Conservation (phyloP, 2,113 vertebrate genomes). For the Cyprinodon tularosa region DNA sequence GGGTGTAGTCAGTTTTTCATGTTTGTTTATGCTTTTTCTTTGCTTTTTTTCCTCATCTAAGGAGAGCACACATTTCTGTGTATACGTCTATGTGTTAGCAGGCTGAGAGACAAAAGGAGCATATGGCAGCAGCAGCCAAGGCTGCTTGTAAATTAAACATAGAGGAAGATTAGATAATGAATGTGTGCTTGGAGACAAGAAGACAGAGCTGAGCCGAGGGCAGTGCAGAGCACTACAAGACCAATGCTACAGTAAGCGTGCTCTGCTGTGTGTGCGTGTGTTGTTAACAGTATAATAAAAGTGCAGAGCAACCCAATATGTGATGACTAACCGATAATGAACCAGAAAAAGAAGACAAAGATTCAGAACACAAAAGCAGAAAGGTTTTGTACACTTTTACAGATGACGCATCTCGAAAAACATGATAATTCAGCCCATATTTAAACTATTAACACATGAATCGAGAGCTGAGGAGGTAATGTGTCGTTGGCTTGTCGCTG, state of each 20-base stretch:
- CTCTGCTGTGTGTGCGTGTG: background rate
- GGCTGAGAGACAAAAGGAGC: slow-evolving; percentile 83
- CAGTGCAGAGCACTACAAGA: slow-evolving; percentile 48
- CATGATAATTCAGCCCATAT: background rate
- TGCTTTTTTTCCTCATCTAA: slow-evolving; percentile 29
- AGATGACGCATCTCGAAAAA: slow-evolving; percentile 11
- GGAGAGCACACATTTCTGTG: slow-evolving; percentile 29
- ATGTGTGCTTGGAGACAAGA: slow-evolving; percentile 79
- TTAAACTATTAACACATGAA: slow-evolving; percentile 3
- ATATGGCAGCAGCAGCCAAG: slow-evolving; percentile 85
- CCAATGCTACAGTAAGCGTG: slow-evolving; percentile 17
- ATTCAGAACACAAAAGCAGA: background rate
- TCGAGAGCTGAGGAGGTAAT: slow-evolving; percentile 49
- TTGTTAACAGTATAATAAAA: slow-evolving; percentile 41
- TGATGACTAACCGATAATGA: slow-evolving; percentile 15
- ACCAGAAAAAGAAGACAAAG: slow-evolving; percentile 12
- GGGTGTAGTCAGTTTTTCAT: slow-evolving; percentile 48
- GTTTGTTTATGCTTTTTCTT: slow-evolving; percentile 63
- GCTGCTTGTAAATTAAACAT: slow-evolving; percentile 87
- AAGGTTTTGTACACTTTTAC: slow-evolving; percentile 6
- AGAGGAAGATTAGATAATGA: slow-evolving; percentile 89
- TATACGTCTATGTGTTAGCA: slow-evolving; percentile 37
- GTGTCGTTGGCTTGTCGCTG: slow-evolving; percentile 71
- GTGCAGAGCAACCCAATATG: slow-evolving; percentile 30
- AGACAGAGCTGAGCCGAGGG: slow-evolving; percentile 79